Base-by-base conservation (phyloP, 2,113 vertebrate genomes). In the Lethenteron camtschaticum region DNA sequence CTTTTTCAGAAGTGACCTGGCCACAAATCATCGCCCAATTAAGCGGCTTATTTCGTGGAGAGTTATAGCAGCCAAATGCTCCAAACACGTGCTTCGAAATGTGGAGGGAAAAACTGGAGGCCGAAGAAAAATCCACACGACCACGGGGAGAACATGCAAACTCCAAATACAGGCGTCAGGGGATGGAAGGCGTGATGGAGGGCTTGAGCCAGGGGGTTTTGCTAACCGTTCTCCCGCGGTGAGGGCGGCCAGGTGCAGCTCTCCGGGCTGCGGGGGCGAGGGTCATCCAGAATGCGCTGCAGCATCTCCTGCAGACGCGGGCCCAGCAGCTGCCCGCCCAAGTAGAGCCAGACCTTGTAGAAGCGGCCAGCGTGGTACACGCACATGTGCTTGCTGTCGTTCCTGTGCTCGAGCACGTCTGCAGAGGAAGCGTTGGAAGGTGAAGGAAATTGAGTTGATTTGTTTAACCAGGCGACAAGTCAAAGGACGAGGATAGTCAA, bases 361-460 rank as follows among this genome's bases (percentile, higher is more conserved):
- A 85, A 90, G 10, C 90, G 85, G 3, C 90, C 90, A 56, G n/a
- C 78, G 81, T 96, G 86, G 79, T 86, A 90, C 56, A 94, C 87
- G 0, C 85, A 81, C 77, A 94, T 73, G 57, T 96, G 88, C 68
- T 85, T 86, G 74, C 88, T 85, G 70, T 95, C 86, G 0, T 75
- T 70, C 69, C 90, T 78, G 77, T 95, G 90, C 78, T 87, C 83
- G 68, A 94, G 79, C 13, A 78, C 72, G 68, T 95, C 90, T 95
- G 20, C 60, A 66, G 60, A 66, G 60, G 60, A 20, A 66, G 10
- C 14, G 20, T n/a, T 10, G 10, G 10, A 66, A 24, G 24, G 24
- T n/a, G 10, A 66, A 16, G 3, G 24, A 3, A 16, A 66, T 66
- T 9, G 10, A 66, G 63, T 66, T 7, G 41, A 41, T 41, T 41